Evolutionary conservation across 2,888 invertebrate genomes (phyloP).

Genomic region (Liopterus haemorrhoidalis): DNA sequence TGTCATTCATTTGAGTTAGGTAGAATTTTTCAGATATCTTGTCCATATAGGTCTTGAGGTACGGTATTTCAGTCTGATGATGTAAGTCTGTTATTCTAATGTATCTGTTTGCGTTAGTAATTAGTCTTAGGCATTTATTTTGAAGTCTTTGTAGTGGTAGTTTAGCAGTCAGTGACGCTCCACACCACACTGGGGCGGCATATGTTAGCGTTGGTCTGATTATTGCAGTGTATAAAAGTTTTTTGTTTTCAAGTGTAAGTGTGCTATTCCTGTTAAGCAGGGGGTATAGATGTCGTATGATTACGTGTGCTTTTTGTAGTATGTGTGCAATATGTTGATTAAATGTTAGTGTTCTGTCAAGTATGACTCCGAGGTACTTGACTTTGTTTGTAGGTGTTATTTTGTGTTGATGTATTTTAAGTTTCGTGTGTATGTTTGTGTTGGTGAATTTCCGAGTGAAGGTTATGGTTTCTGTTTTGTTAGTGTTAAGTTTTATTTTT

Average conservation of each 20-base stretch:
- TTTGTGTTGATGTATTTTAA: not conserved
- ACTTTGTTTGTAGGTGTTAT: not conserved
- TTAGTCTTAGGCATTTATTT: too few relatives aligned
- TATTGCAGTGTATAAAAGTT: not conserved
- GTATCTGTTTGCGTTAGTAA: too few relatives aligned
- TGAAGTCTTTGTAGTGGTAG: too few relatives aligned
- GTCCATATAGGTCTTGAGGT: too few relatives aligned
- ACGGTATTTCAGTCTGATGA: too few relatives aligned
- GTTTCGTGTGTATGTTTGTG: not conserved
- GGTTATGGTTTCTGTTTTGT: not conserved
- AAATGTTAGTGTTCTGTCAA: not conserved
- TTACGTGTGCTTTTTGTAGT: not conserved
- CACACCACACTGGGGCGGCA: too few relatives aligned
- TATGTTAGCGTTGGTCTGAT: not conserved
- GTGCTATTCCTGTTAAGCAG: not conserved
- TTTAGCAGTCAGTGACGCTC: too few relatives aligned
- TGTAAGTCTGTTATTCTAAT: too few relatives aligned
- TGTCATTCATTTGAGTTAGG: too few relatives aligned
- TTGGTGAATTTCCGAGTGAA: not conserved
- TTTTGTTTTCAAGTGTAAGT: not conserved
- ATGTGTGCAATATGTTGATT: not conserved
- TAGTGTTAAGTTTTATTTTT: not conserved
- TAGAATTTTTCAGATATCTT: too few relatives aligned
- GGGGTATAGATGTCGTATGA: not conserved
- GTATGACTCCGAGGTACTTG: conserved; percentile 1